These are phyloP conservation scores for Mobula hypostoma DNA, from an alignment of 2,113 vertebrate species.

Conservation along the genomic window DNA sequence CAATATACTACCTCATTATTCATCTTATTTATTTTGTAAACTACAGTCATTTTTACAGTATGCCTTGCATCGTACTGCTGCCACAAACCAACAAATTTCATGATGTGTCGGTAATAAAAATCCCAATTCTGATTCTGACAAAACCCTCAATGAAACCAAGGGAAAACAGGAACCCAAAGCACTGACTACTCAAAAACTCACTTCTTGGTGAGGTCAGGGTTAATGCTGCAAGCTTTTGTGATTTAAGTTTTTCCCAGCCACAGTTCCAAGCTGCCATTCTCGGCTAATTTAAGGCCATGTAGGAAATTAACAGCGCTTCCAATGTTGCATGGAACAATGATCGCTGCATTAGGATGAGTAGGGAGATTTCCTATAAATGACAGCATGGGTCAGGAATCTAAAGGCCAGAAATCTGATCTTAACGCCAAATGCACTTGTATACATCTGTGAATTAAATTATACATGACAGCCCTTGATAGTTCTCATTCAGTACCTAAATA, in stretches of 20 bases:
- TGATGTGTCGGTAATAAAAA: too few species aligned
- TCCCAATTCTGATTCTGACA: not conserved
- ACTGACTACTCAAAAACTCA: not conserved
- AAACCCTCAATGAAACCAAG: not conserved
- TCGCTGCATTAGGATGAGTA: conserved; percentile 14
- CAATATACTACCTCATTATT: too few species aligned
- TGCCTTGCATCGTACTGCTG: too few species aligned
- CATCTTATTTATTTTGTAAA: too few species aligned
- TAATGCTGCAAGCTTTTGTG: not conserved
- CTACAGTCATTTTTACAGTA: too few species aligned
- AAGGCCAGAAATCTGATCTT: conserved; percentile 44
- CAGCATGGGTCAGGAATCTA: conserved; percentile 33
- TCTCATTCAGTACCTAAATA: conserved; percentile 43
- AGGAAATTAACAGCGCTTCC: conserved; percentile 22
- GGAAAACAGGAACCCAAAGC: not conserved
- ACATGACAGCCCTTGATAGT: conserved; percentile 44
- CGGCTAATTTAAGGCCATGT: conserved; percentile 29
- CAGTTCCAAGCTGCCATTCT: conserved; percentile 12
- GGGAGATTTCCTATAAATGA: conserved; percentile 31
- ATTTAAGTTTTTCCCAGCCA: conserved; percentile 1
- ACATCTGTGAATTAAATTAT: conserved; percentile 43
- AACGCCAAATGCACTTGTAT: conserved; percentile 39
- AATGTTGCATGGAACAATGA: conserved; percentile 22
- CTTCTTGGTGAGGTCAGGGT: not conserved
- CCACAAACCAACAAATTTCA: too few species aligned